A percentile compares a stretch with the other conserved stretches of the same genome.
Conservation (phyloP, 2,888 invertebrate species). For the Tachina lurida region DNA sequence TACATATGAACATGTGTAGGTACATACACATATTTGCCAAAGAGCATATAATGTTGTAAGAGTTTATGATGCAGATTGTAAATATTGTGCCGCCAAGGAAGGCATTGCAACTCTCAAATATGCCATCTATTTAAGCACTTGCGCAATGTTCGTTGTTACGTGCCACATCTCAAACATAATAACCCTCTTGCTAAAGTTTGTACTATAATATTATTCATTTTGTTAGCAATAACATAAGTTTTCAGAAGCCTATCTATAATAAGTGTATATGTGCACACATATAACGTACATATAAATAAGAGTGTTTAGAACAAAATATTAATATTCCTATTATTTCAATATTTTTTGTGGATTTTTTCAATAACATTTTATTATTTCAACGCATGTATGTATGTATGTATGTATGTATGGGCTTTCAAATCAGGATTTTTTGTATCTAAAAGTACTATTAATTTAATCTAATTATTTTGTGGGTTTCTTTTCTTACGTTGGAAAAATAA, state of each 20-base stretch:
- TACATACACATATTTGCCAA: background rate
- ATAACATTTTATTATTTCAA: background rate
- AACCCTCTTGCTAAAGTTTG: constrained; percentile 43
- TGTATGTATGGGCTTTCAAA: background rate
- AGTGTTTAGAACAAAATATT: constrained; percentile 7
- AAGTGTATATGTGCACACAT: background rate
- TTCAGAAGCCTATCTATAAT: background rate
- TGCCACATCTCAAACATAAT: constrained; percentile 33
- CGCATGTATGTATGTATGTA: background rate
- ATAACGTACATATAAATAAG: background rate
- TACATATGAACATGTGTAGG: background rate
- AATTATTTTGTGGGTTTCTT: constrained; percentile 24
- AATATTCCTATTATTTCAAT: background rate
- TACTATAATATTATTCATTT: constrained; percentile 12
- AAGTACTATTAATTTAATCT: constrained; percentile 10
- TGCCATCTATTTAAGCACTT: constrained; percentile 48
- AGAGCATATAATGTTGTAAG: constrained; percentile 33
- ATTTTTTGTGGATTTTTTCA: background rate
- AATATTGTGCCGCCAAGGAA: constrained; percentile 64
- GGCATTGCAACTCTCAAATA: constrained; percentile 63
- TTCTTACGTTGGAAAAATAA: constrained; percentile 21
- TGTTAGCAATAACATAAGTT: constrained; percentile 36
- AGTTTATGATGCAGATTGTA: constrained; percentile 54
- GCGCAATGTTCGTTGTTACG: constrained; percentile 48
- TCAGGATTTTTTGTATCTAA: too few species aligned